Evolutionary conservation across 2,113 vertebrate genomes (phyloP).

Genomic region (Larimichthys crocea): DNA sequence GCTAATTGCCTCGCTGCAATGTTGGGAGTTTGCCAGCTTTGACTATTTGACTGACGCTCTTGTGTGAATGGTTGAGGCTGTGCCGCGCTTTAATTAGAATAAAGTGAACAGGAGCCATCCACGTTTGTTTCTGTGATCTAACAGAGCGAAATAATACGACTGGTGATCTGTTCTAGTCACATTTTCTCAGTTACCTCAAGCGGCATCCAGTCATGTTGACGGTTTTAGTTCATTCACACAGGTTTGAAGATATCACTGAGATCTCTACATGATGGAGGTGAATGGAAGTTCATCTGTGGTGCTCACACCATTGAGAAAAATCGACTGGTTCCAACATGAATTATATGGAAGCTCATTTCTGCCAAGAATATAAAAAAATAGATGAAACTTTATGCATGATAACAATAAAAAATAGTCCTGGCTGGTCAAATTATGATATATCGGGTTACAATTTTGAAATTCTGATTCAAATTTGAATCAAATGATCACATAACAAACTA

Average conservation of each 20-base stretch:
- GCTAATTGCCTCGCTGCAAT: conserved; percentile 97
- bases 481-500: neutral
- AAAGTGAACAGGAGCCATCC: conserved; percentile 93
- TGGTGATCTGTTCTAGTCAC: conserved; percentile 44
- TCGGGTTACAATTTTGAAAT: neutral
- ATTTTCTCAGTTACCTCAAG: neutral
- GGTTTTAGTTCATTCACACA: neutral
- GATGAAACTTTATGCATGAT: neutral
- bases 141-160: conserved; percentile 92
- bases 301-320: neutral
- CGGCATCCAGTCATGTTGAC: neutral
- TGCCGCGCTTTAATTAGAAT: conserved; percentile 95
- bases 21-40: conserved; percentile 97
- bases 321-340: neutral
- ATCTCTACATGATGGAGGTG: neutral
- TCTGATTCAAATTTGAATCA: neutral
- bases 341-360: conserved; percentile 35
- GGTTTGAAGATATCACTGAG: neutral
- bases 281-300: neutral
- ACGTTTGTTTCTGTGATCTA: conserved; percentile 92
- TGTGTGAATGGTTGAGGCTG: conserved; percentile 95
- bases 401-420: neutral
- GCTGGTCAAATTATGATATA: neutral
- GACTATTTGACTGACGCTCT: conserved; percentile 96
- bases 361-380: neutral